Conservation (phyloP, 2,113 vertebrate genomes). For the Himantopus leucocephalus region DNA sequence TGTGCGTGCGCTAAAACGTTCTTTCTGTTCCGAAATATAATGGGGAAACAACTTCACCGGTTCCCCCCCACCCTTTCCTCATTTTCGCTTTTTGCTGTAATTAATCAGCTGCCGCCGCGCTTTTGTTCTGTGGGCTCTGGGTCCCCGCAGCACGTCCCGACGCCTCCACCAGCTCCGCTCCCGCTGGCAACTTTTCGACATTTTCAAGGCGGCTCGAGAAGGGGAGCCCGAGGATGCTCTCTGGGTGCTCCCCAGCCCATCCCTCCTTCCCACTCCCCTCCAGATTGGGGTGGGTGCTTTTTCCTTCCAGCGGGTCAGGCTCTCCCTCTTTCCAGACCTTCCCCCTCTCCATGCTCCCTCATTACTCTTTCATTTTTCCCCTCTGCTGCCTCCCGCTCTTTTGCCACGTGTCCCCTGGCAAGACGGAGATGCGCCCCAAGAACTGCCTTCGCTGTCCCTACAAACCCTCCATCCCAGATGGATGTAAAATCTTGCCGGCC, state of each 20-base stretch:
- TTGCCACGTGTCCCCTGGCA: not conserved
- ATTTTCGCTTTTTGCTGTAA: constrained; percentile 51
- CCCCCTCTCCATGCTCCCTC: not conserved
- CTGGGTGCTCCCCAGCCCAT: not conserved
- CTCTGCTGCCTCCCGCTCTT: not conserved
- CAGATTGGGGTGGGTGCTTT: rapidly evolving
- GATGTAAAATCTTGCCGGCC: no score
- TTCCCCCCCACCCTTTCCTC: not conserved
- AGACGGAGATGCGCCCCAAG: no score
- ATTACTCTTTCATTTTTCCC: not conserved
- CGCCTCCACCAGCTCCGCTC: rapidly evolving
- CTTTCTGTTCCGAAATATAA: constrained; percentile 66
- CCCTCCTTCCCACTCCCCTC: not conserved
- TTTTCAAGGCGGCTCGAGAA: not conserved
- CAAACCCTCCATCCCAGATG: no score
- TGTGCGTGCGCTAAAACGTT: constrained; percentile 68
- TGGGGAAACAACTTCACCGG: constrained; percentile 65
- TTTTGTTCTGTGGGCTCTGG: not conserved
- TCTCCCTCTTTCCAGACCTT: not conserved
- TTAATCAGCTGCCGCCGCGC: constrained; percentile 53
- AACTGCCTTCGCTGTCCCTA: no score
- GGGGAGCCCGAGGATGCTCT: not conserved
- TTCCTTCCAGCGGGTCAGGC: not conserved
- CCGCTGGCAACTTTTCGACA: rapidly evolving
- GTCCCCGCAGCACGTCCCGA: not conserved